Evolutionary conservation across 2,113 vertebrate species (phyloP), one percentile per base, ranked within the genome.

Genomic region (Fulmarus glacialis): DNA sequence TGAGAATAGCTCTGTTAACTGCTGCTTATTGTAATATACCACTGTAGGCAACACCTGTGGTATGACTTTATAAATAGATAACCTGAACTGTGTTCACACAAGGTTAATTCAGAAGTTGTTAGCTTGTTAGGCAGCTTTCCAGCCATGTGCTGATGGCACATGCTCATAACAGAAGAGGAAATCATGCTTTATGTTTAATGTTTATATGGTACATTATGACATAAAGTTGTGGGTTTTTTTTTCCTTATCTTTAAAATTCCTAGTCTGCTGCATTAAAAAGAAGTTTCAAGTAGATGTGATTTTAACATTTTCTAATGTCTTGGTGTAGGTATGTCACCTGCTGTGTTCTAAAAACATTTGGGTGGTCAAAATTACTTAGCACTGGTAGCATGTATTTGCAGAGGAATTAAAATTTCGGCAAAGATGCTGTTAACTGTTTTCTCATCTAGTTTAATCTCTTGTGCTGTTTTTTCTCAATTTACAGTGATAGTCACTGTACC

Each of bases 31-130:
- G 68, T 68, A 67, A 78, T 55, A 29, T 52, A 72, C 56, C 68
- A 90, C 74, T 29, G 68, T 13, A 90, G 72, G 73, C 64, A 93
- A 36, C 94, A 92, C 90, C 83, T 95, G 96, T 90, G 94, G 42
- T 84, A 45, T 43, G 93, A 42, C 82, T 93, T 96, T 60, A 91
- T 91, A 93, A 97, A 94, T 87, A 95, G 94, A 87, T 88, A 93
- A 93, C 75, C 82, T 43, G 84, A 71, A 56, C 93, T 68, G 45
- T 91, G 75, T 70, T 92, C 75, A 43, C 79, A 82, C 85, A 85
- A 64, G 82, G 85, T 87, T 81, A 82, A 87, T 82, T 85, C 84
- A 71, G 82, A 67, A 89, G 84, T 30, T 94, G 94, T 77, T 72
- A 89, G 79, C 94, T 94, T 95, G 80, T 89, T 92, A 75, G 94